Percentiles rank a stretch among this genome's conserved stretches.
These are phyloP conservation scores for Nephrotoma guestfalica DNA, from an alignment of 2,888 invertebrate genomes.

Conservation along the genomic window DNA sequence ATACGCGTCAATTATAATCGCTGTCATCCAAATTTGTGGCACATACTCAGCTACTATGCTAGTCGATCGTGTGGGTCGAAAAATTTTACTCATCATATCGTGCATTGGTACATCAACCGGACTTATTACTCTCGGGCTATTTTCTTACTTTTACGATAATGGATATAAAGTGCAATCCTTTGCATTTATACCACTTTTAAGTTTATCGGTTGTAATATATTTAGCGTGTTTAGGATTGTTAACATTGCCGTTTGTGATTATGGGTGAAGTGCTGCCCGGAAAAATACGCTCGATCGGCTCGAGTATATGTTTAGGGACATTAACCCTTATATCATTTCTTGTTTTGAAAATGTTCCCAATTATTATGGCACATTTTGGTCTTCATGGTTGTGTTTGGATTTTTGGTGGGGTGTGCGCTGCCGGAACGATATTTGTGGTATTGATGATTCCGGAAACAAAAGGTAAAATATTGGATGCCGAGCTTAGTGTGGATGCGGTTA, in stretches of 20 bases:
- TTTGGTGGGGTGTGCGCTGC: slow-evolving; percentile 19
- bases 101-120: slow-evolving; percentile 20
- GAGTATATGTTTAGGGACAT: slow-evolving; percentile 18
- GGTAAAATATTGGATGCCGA: slow-evolving; percentile 17
- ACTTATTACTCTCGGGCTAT: slow-evolving; percentile 20
- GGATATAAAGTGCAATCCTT: slow-evolving; percentile 15
- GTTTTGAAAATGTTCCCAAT: slow-evolving; percentile 15
- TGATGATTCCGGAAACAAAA: slow-evolving; percentile 26
- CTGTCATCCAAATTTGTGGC: slow-evolving; percentile 23
- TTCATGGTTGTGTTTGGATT: slow-evolving; percentile 25
- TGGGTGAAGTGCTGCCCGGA: slow-evolving; percentile 25
- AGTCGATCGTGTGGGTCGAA: slow-evolving; percentile 24
- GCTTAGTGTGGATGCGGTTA: background rate
- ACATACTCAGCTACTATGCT: slow-evolving; percentile 21
- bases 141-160: slow-evolving; percentile 16
- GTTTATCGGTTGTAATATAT: slow-evolving; percentile 23
- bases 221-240: slow-evolving; percentile 23
- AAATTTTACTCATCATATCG: slow-evolving; percentile 23
- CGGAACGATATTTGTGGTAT: slow-evolving; percentile 20
- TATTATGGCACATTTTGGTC: slow-evolving; percentile 18
- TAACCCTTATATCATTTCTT: slow-evolving; percentile 19
- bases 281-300: slow-evolving; percentile 24
- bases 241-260: slow-evolving; percentile 23
- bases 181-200: slow-evolving; percentile 22
- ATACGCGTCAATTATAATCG: slow-evolving; percentile 24